phyloP scores from a whole-genome alignment of 2,113 vertebrate species.

The Entomyzon cyanotis region DNA sequence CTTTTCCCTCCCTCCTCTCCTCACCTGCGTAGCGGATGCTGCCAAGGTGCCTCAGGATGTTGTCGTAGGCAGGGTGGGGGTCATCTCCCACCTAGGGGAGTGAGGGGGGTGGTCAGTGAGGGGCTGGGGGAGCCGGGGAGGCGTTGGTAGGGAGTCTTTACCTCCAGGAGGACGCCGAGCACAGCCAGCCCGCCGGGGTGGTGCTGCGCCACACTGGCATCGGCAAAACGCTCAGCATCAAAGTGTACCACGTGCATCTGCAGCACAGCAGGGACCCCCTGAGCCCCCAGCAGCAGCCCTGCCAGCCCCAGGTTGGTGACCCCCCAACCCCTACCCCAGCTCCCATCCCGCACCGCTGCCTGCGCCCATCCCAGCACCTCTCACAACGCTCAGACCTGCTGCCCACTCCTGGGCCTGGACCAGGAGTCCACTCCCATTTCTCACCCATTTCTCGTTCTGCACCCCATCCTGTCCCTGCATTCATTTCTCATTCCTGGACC shows the following conservation, averaged over 20 bases:
- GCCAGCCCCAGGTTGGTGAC: not conserved
- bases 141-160: not conserved
- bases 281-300: not conserved
- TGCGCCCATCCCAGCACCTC: not conserved
- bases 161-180: conserved; percentile 86
- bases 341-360: not conserved
- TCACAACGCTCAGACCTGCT: not conserved
- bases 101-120: not conserved
- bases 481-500: not conserved
- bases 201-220: conserved; percentile 76
- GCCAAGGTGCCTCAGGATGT: conserved; percentile 81
- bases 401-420: not conserved
- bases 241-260: conserved; percentile 92
- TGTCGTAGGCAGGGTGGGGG: conserved; percentile 78
- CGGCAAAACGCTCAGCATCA: conserved; percentile 80
- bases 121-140: not conserved
- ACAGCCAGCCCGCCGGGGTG: conserved; percentile 84
- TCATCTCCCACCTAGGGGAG: conserved; percentile 75
- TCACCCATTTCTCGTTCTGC: not conserved
- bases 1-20: not conserved
- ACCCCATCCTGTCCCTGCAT: not conserved
- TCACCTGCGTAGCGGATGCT: conserved; percentile 83
- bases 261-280: not conserved
- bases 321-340: no score
- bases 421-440: not conserved